Base-by-base conservation (phyloP, 2,797 vertebrate species). In the Gobionotothen gibberifrons region DNA sequence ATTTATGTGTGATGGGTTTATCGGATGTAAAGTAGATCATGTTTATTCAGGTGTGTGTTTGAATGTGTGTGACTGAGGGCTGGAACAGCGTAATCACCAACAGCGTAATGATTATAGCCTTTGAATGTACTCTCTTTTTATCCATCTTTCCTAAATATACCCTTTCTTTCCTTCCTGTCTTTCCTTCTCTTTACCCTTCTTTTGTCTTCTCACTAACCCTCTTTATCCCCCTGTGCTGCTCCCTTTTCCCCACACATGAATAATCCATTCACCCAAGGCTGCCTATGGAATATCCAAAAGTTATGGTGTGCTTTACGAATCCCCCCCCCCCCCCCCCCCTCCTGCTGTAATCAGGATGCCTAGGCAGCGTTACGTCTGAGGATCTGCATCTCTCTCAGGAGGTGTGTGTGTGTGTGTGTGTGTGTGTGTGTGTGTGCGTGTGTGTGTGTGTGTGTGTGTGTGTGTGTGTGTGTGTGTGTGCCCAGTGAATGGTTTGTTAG, bases 241-340 rank as follows among this genome's bases (percentile, higher is more conserved):
- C 67, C 63, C 68, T 71, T 66, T 42, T 76, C 74, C 68, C 79
- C 59, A 53, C 7, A 56, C 79, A 90, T 90, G 65, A 83, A 85
- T 87, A 86, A 90, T 87, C 82, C 71, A 81, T 66, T 56, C 57
- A 69, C 51, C 64, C 57, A 48, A 72, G 73, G 68, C 81, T 78
- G 68, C 71, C 63, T 60, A 19, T 76, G 73, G 83, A 84, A 84
- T 78, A 78, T 79, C 65, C 57, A 64, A 84, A 82, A 73, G 65
- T 82, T 78, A 64, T 67, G 63, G 56, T 70, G 85, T 39, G 19
- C 61, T 76, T 66, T 63, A 61, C 10, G 0, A 52, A 66, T 60
- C 36, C 49, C 42, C 40, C 48, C 10, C n/a, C n/a, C 42, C 2
- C 43, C 3, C 22, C 22, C 22, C 16, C 42, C 2, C 43, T 8